These are phyloP conservation scores for Aquatica leii DNA, from an alignment of 2,888 invertebrate genomes.

Conservation along the genomic window DNA sequence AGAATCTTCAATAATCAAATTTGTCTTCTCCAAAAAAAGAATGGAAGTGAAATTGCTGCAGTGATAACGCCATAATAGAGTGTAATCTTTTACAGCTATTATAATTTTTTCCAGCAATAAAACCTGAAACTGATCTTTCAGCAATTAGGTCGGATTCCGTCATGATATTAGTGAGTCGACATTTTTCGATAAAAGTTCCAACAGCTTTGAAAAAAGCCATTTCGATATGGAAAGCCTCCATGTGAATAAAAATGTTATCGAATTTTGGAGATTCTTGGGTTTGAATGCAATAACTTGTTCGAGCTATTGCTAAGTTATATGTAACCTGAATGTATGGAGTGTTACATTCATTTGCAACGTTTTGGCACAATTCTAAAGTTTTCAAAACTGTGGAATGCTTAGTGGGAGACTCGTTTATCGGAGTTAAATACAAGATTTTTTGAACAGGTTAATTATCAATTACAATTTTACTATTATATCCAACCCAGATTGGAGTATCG, in stretches of 20 bases:
- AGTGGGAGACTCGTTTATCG: constrained; percentile 51
- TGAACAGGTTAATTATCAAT: constrained; percentile 43
- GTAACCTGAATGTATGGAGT: constrained; percentile 42
- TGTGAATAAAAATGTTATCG: too few species aligned
- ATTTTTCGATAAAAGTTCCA: constrained; percentile 14
- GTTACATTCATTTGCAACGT: constrained; percentile 44
- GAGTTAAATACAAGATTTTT: constrained; percentile 48
- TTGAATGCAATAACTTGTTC: constrained; percentile 44
- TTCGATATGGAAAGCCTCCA: constrained; percentile 2
- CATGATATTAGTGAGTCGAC: too few species aligned
- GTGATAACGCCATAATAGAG: constrained; percentile 33
- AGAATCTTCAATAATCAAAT: constrained; percentile 29
- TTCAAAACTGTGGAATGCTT: constrained; percentile 43
- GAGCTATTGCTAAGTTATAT: constrained; percentile 41
- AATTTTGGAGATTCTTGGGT: constrained; percentile 45
- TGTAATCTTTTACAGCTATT: constrained; percentile 34
- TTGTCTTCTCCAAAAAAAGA: constrained; percentile 36
- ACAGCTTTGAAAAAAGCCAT: constrained; percentile 13
- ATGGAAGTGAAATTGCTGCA: constrained; percentile 46
- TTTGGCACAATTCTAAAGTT: constrained; percentile 45
- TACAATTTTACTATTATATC: constrained; percentile 46
- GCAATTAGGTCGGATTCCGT: background rate
- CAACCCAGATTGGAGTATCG: constrained; percentile 38
- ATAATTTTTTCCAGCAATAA: constrained; percentile 9
- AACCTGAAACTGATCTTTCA: constrained; percentile 6